These are phyloP conservation scores for Eleginops maclovinus DNA, from an alignment of 2,113 vertebrate genomes.

Conservation along the genomic window DNA sequence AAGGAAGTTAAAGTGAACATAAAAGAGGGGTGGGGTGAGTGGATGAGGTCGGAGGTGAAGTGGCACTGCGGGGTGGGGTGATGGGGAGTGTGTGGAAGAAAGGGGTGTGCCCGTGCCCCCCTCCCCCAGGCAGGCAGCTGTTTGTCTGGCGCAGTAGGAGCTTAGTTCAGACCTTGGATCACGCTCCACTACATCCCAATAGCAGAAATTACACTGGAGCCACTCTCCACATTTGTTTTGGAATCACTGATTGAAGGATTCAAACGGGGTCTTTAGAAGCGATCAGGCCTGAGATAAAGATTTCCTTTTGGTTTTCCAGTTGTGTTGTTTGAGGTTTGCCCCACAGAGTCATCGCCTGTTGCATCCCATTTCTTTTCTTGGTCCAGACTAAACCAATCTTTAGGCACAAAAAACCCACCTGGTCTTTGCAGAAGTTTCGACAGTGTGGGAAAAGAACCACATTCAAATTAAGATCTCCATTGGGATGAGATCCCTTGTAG, in stretches of 20 bases:
- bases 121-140: constrained; percentile 74
- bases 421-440: constrained; percentile 31
- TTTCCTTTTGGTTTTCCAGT: constrained; percentile 69
- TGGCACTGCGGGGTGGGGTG: constrained; percentile 75
- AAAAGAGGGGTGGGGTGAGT: constrained; percentile 78
- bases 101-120: constrained; percentile 58
- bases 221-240: constrained; percentile 75
- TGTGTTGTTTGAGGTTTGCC: constrained; percentile 34
- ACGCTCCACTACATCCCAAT: constrained; percentile 82
- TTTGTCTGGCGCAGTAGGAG: constrained; percentile 81
- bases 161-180: constrained; percentile 73
- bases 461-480: constrained; percentile 77
- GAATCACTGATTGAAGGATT: constrained; percentile 65
- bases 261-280: constrained; percentile 45
- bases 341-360: constrained; percentile 54
- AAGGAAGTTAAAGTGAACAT: constrained; percentile 80
- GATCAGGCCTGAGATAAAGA: constrained; percentile 56
- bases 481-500: constrained; percentile 73
- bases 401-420: constrained; percentile 22
- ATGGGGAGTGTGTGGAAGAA: constrained; percentile 73
- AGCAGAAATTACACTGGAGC: constrained; percentile 66
- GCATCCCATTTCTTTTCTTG: constrained; percentile 40
- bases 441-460: constrained; percentile 52
- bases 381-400: constrained; percentile 35
- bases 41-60: constrained; percentile 82